Evolutionary conservation across 2,797 vertebrate genomes (phyloP), one percentile per base, ranked within the genome.

Genomic region (Lithobates pipiens): DNA sequence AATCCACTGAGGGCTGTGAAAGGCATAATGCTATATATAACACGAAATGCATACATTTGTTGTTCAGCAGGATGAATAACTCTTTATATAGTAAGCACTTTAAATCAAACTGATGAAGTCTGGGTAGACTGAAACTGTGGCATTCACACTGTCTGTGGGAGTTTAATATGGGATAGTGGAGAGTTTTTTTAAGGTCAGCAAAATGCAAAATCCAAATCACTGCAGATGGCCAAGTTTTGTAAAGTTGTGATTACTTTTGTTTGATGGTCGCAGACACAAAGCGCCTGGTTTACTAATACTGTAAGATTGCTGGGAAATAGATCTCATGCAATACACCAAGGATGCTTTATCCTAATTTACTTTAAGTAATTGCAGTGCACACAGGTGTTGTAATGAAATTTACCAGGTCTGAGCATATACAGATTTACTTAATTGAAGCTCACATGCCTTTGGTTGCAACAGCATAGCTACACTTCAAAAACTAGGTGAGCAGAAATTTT

Each of bases 131-230:
- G 23, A 46, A 74, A 42, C 39, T 74, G 10, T n/a, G 44, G 11
- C 44, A 34, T 27, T 50, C 27, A 25, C 36, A 39, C 32, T 44
- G 44, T 23, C 18, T 44, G 27, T 10, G 39, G n/a, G 23, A 44
- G 27, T 36, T 70, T 34, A 36, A 5, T 70, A 70, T 70, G 68
- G 27, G 29, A 32, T 70, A 13, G 18, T n/a, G 18, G 10, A 75
- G 15, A 57, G 23, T 23, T 76, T 76, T 76, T 29, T 57, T 57
- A 54, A 54, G 46, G 54, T 61, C 54, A 61, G 54, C 54, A 61
- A 61, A 69, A 25, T 86, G 42, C 46, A 18, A 57, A 74, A 61
- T 61, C 54, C 6, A 11, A 61, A 11, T 8, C 10, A 23, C 21
- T 61, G 21, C 21, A 23, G 54, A 61, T 61, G 54, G 54, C 6